These are phyloP conservation scores for Germaria angustata DNA, from an alignment of 2,888 invertebrate species.

Conservation along the genomic window DNA sequence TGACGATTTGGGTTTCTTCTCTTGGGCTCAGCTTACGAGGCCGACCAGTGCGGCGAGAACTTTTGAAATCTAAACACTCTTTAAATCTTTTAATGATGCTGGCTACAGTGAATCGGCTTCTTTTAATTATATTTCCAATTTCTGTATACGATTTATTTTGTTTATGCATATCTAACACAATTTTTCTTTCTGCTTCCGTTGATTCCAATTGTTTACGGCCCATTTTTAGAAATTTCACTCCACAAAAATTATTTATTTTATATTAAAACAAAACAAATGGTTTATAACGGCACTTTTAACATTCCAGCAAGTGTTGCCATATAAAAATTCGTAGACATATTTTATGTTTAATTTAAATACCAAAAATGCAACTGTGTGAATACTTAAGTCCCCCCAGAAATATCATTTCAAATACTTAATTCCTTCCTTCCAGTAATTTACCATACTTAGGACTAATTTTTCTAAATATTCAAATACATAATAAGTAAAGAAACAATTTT, in stretches of 20 bases:
- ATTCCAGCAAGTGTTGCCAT: background rate
- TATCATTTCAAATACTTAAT: background rate
- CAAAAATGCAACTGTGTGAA: background rate
- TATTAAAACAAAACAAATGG: background rate
- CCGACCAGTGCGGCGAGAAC: background rate
- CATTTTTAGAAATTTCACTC: background rate
- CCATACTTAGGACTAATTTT: background rate
- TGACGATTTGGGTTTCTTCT: conserved; percentile 6
- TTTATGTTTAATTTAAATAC: background rate
- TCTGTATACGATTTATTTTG: background rate
- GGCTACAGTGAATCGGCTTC: background rate
- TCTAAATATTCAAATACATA: background rate
- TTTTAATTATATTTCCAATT: background rate
- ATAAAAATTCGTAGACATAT: background rate
- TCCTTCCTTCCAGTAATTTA: background rate
- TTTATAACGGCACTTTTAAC: background rate
- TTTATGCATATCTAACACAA: background rate
- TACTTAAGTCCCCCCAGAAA: background rate
- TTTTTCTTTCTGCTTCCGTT: too few relatives aligned
- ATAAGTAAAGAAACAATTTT: background rate
- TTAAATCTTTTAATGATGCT: conserved; percentile 3
- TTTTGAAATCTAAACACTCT: background rate
- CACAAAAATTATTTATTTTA: background rate
- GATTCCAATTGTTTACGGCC: background rate
- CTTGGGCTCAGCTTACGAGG: background rate